phyloP scores from a whole-genome alignment of 1,140 invertebrate species.

The Hypothenemus hampei region DNA sequence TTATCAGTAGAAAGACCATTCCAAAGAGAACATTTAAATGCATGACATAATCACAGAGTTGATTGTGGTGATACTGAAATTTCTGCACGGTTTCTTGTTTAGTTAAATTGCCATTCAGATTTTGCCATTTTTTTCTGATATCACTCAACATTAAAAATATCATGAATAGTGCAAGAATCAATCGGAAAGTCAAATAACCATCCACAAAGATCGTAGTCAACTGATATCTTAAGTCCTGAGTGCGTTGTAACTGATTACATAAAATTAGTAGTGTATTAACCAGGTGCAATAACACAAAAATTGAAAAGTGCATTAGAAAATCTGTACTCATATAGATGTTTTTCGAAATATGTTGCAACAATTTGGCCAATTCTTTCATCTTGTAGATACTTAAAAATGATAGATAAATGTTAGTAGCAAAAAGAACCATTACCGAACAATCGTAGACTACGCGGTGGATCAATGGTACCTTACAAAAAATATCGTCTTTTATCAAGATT shows the following conservation, averaged over 20 bases:
- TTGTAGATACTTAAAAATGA: not conserved
- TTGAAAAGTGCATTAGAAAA: not conserved
- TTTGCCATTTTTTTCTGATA: not conserved
- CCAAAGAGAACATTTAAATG: constrained; percentile 2
- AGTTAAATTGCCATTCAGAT: constrained; percentile 2
- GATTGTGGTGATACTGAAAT: not conserved
- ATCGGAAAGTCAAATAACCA: constrained; percentile 4
- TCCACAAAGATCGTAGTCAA: constrained; percentile 1
- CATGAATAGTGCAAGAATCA: constrained; percentile 3
- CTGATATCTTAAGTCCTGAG: not conserved
- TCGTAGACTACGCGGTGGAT: constrained; percentile 3
- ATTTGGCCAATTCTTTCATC: not conserved
- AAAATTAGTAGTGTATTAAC: not conserved
- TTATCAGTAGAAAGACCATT: constrained; percentile 2
- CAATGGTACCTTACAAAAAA: not conserved
- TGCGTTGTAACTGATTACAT: not conserved
- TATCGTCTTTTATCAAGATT: constrained; percentile 1
- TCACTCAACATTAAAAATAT: constrained; percentile 6
- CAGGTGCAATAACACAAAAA: not conserved
- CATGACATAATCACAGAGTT: constrained; percentile 1
- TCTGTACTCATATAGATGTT: not conserved
- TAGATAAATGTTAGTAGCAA: constrained; percentile 6
- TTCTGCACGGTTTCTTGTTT: not conserved
- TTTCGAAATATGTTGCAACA: not conserved
- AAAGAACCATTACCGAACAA: constrained; percentile 2